Conservation (phyloP, 2,888 invertebrate genomes). For the Agrotis segetum region DNA sequence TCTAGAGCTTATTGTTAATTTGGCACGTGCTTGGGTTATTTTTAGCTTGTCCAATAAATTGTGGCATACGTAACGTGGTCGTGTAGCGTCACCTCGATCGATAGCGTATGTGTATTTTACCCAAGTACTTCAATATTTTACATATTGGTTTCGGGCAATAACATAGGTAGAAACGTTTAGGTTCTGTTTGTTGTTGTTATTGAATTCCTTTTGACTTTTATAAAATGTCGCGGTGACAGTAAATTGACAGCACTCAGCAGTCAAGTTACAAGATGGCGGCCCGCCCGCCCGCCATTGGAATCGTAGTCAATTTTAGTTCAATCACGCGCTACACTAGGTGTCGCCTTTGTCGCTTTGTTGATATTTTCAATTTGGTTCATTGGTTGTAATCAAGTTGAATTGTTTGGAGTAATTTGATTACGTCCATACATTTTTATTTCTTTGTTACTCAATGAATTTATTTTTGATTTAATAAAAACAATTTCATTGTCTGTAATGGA, state of each 20-base stretch:
- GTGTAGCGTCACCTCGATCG: slow-evolving; percentile 72
- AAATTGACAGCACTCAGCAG: slow-evolving; percentile 86
- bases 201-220: slow-evolving; percentile 82
- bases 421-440: not conserved
- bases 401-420: slow-evolving; percentile 2
- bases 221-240: slow-evolving; percentile 87
- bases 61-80: slow-evolving; percentile 67
- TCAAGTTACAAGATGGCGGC: slow-evolving; percentile 84
- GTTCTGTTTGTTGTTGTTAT: slow-evolving; percentile 86
- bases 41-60: slow-evolving; percentile 80
- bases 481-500: not conserved
- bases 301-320: slow-evolving; percentile 60
- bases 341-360: slow-evolving; percentile 79
- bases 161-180: slow-evolving; percentile 51
- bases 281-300: slow-evolving; percentile 56
- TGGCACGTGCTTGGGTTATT: slow-evolving; percentile 87
- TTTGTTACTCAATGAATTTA: not conserved
- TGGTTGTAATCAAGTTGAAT: slow-evolving; percentile 7
- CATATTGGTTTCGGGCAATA: slow-evolving; percentile 17
- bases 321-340: slow-evolving; percentile 83
- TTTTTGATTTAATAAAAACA: not conserved
- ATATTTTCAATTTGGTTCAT: slow-evolving; percentile 60
- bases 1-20: slow-evolving; percentile 57
- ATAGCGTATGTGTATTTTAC: slow-evolving; percentile 68
- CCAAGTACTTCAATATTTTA: slow-evolving; percentile 23